Percentiles rank a stretch among this genome's conserved stretches.
Evolutionary conservation across 2,888 invertebrate genomes (phyloP).

Genomic region (Gordius sp.): DNA sequence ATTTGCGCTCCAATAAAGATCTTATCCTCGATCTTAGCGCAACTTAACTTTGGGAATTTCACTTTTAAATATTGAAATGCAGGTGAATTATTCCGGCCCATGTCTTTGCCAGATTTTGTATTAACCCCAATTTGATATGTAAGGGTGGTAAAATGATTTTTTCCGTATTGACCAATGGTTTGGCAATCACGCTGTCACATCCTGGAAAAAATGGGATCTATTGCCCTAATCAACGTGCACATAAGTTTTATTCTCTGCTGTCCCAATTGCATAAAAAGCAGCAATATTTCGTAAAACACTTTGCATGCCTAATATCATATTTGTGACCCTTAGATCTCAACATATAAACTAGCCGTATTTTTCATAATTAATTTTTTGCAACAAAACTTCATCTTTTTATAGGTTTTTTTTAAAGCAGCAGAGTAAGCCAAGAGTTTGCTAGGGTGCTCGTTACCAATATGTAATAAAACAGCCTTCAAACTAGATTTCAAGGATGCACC

Average conservation of each 20-base stretch:
- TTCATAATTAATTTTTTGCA: conserved; percentile 20
- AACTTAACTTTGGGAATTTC: neutral
- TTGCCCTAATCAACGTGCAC: neutral
- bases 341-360: conserved; percentile 20
- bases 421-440: too few species aligned
- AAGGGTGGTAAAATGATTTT: neutral
- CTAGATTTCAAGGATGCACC: too few species aligned
- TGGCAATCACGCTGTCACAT: neutral
- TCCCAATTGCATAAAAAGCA: conserved; percentile 18
- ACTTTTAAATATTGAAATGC: neutral
- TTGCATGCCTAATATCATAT: conserved; percentile 20
- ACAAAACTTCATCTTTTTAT: conserved; percentile 19
- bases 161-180: neutral
- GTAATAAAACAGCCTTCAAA: too few species aligned
- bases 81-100: too few species aligned
- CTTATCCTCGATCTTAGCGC: neutral
- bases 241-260: too few species aligned
- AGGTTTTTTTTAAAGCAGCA: too few species aligned
- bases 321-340: conserved; percentile 21
- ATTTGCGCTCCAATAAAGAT: neutral
- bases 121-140: conserved; percentile 1
- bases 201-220: neutral
- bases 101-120: neutral
- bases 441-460: too few species aligned
- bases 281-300: conserved; percentile 20